Percentiles rank a stretch among this genome's conserved stretches.
phyloP scores from a whole-genome alignment of 1,140 invertebrate species.

The Belonocnema kinseyi region DNA sequence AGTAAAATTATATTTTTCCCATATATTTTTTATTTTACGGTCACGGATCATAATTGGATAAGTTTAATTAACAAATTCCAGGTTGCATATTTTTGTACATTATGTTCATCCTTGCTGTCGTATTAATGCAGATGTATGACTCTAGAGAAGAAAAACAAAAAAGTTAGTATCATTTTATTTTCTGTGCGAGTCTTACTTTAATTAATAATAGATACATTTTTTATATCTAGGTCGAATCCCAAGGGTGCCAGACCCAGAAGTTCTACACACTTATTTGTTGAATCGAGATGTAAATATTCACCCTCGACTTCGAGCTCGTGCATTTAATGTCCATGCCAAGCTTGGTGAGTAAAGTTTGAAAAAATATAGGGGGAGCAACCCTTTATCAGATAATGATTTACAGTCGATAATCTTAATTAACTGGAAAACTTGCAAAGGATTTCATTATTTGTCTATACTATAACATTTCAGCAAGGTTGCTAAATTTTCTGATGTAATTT shows the following conservation, averaged over 20 bases:
- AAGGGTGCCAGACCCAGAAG: slow-evolving; percentile 57
- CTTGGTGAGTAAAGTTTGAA: slow-evolving; percentile 61
- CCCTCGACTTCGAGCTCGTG: slow-evolving; percentile 56
- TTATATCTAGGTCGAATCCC: slow-evolving; percentile 63
- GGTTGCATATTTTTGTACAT: slow-evolving; percentile 78
- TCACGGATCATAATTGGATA: too few species aligned
- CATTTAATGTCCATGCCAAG: slow-evolving; percentile 64
- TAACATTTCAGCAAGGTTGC: too few species aligned
- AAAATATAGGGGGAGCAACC: neutral
- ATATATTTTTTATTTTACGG: too few species aligned
- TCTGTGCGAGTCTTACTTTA: neutral
- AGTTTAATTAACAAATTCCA: slow-evolving; percentile 42
- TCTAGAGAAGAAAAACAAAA: slow-evolving; percentile 59
- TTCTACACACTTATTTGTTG: slow-evolving; percentile 63
- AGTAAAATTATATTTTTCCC: slow-evolving; percentile 30
- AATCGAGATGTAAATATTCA: slow-evolving; percentile 51
- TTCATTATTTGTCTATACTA: too few species aligned
- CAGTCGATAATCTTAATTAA: neutral
- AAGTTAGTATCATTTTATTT: slow-evolving; percentile 55
- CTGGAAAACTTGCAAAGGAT: too few species aligned
- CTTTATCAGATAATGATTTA: neutral
- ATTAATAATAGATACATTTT: slow-evolving; percentile 36
- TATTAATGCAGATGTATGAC: slow-evolving; percentile 73
- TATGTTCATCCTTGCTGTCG: slow-evolving; percentile 79
- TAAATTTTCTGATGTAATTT: too few species aligned